phyloP scores from a whole-genome alignment of 2,797 vertebrate genomes.

The Tapirus indicus region DNA sequence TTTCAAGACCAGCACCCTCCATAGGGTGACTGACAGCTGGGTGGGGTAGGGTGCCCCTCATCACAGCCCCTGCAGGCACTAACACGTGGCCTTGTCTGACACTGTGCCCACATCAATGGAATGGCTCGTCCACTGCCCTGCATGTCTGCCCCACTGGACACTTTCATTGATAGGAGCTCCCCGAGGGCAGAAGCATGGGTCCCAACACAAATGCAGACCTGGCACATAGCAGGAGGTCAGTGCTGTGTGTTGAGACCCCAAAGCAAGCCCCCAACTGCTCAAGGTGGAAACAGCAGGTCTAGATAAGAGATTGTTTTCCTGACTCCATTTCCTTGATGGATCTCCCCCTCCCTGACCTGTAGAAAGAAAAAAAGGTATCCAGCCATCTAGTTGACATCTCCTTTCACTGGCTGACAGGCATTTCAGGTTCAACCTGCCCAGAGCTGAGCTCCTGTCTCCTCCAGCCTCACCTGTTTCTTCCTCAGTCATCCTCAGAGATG shows the following conservation, averaged over 20 bases:
- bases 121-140: no score
- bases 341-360: neutral
- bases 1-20: neutral
- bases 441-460: neutral
- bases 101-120: neutral
- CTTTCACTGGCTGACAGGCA: neutral
- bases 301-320: neutral
- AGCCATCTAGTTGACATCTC: neutral
- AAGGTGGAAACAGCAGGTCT: neutral
- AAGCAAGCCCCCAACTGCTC: neutral
- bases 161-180: neutral
- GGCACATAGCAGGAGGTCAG: rapidly evolving
- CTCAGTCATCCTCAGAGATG: neutral
- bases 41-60: rapidly evolving
- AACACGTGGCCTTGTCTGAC: neutral
- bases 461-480: neutral
- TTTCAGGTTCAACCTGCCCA: neutral
- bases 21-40: neutral
- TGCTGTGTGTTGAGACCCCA: neutral
- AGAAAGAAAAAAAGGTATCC: neutral
- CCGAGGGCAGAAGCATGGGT: rapidly evolving
- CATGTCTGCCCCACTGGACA: neutral
- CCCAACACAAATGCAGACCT: rapidly evolving
- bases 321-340: neutral
- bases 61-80: neutral